Evolutionary conservation across 2,113 vertebrate species (phyloP).

Genomic region (Himantopus leucocephalus): DNA sequence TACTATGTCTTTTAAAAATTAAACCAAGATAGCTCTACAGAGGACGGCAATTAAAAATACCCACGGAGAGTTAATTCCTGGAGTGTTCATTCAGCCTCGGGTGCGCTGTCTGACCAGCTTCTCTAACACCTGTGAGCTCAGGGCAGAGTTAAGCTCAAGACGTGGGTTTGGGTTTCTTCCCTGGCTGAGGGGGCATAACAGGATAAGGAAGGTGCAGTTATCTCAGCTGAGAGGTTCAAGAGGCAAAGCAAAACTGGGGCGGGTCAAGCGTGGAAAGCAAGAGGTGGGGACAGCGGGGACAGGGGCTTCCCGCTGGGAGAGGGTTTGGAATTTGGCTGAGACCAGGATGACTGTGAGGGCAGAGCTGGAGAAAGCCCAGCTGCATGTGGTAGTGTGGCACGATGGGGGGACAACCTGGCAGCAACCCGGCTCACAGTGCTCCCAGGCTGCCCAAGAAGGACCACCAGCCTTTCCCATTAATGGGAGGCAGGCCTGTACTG

Average conservation of each 20-base stretch:
- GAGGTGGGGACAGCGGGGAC: background rate
- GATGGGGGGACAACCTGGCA: rapidly evolving
- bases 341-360: rapidly evolving
- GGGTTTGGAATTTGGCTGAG: background rate
- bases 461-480: background rate
- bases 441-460: background rate
- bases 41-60: background rate
- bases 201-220: background rate
- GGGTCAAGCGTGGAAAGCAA: background rate
- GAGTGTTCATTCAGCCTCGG: background rate
- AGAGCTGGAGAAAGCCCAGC: background rate
- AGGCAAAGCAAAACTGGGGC: background rate
- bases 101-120: background rate
- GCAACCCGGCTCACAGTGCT: rapidly evolving
- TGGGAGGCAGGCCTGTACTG: background rate
- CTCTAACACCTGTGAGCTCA: rapidly evolving
- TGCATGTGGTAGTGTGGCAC: background rate
- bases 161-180: background rate
- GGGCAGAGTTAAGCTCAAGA: background rate
- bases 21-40: background rate
- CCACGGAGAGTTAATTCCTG: background rate
- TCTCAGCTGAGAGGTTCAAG: background rate
- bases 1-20: background rate
- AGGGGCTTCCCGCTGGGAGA: background rate
- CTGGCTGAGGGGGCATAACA: rapidly evolving